Conservation (phyloP, 2,888 invertebrate genomes). For the Drosophila hamatofila region DNA sequence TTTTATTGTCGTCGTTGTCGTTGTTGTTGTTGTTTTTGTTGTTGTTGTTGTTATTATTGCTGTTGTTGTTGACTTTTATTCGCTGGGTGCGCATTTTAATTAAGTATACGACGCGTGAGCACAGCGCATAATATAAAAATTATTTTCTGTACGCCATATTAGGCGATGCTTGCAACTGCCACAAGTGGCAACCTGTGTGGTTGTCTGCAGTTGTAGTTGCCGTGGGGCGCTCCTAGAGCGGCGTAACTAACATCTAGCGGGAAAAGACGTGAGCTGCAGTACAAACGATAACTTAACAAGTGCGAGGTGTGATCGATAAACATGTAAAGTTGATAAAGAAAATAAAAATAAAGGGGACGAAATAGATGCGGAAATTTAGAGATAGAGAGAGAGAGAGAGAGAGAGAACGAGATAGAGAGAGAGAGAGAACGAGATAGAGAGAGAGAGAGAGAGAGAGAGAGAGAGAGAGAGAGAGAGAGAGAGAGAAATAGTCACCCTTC, state of each 20-base stretch:
- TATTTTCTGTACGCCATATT: slow-evolving; percentile 40
- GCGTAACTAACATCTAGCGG: background rate
- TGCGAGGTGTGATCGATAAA: slow-evolving; percentile 50
- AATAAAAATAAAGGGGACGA: background rate
- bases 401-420: too few species aligned
- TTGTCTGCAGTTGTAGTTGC: background rate
- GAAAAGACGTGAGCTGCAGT: slow-evolving; percentile 4
- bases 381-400: too few species aligned
- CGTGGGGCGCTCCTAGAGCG: slow-evolving; percentile 27
- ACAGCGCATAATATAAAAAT: slow-evolving; percentile 36
- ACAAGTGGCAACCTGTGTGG: slow-evolving; percentile 48
- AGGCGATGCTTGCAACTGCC: slow-evolving; percentile 43
- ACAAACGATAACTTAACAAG: slow-evolving; percentile 18
- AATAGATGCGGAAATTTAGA: background rate
- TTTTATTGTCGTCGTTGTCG: slow-evolving; percentile 12
- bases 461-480: too few species aligned
- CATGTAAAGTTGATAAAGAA: background rate
- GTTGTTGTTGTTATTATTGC: slow-evolving; percentile 3
- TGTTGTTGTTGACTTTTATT: slow-evolving; percentile 11
- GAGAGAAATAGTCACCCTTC: too few species aligned
- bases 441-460: too few species aligned
- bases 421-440: too few species aligned
- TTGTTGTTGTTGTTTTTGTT: slow-evolving; percentile 4
- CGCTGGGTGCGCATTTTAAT: slow-evolving; percentile 62
- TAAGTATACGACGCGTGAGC: slow-evolving; percentile 64